Evolutionary conservation across 2,888 invertebrate species (phyloP).

Genomic region (Achlya flavicornis): DNA sequence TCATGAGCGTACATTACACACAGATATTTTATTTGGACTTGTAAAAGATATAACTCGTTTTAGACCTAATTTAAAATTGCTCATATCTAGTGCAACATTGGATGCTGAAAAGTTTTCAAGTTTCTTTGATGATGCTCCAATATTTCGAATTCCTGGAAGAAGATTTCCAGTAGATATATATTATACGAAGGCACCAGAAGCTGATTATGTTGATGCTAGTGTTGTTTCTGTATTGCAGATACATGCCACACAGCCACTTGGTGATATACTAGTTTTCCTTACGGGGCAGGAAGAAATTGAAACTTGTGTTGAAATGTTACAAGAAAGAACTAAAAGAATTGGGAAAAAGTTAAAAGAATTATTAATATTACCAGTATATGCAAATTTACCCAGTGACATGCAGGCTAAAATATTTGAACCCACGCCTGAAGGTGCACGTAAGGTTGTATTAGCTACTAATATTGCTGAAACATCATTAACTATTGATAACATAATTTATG

Average conservation of each 20-base stretch:
- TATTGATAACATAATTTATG: slow-evolving; percentile 99
- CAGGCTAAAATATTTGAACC: slow-evolving; percentile 99
- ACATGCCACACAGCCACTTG: slow-evolving; percentile 97
- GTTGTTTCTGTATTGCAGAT: slow-evolving; percentile 99
- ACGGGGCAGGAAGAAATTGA: slow-evolving; percentile 97
- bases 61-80: slow-evolving; percentile 95
- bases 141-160: slow-evolving; percentile 98
- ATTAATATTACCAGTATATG: slow-evolving; percentile 97
- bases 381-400: slow-evolving; percentile 99
- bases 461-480: slow-evolving; percentile 99
- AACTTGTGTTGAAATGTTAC: slow-evolving; percentile 93
- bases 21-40: slow-evolving; percentile 98
- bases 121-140: slow-evolving; percentile 99
- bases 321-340: slow-evolving; percentile 95
- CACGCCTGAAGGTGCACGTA: slow-evolving; percentile 97
- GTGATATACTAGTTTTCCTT: slow-evolving; percentile 98
- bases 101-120: slow-evolving; percentile 99
- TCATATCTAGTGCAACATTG: slow-evolving; percentile 98
- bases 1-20: slow-evolving; percentile 98
- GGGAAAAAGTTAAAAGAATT: slow-evolving; percentile 97
- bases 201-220: slow-evolving; percentile 98
- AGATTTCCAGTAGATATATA: slow-evolving; percentile 99
- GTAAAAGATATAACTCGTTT: slow-evolving; percentile 98
- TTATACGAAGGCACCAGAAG: slow-evolving; percentile 99
- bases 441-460: slow-evolving; percentile 98